Base-by-base conservation (phyloP, 1,140 invertebrate genomes). In the Leptopilina boulardi region DNA sequence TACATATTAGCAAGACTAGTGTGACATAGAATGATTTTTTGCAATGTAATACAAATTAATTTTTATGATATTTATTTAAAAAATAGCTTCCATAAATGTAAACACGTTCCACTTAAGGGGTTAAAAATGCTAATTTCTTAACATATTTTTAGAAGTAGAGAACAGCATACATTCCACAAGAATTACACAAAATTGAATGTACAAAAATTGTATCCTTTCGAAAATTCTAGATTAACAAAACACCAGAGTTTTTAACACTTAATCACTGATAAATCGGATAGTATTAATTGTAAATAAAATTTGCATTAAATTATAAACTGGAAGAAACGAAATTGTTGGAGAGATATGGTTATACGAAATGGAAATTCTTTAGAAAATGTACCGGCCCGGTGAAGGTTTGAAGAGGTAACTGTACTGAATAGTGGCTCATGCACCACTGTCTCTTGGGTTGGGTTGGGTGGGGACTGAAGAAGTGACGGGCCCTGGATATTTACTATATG, bases 401-500 rank as follows among this genome's bases (percentile, higher is more conserved):
- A 80, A 83, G 81, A 79, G 83, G 85, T 90, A 90, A 90, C 89
- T 89, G 89, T 90, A 89, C 88, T 86, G 86, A 89, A 82, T 85
- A 82, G 74, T 87, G 82, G 85, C 85, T 86, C 82, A 82, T 82
- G 82, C 83, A 82, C 79, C 78, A 82, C 80, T 84, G 66, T 42
- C 11, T 51, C 47, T 51, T 51, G 47, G 47, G 47, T 51, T n/a
- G 23, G 54, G n/a, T 26, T 75, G 80, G 78, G 77, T 77, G 74
- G 77, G 81, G 77, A 79, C 77, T 51, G n/a, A 51, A 51, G 47
- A 51, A 51, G 47, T 51, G 47, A 51, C 47, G 47, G 47, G 47
- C 47, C 47, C 47, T 51, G 47, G 47, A 51, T 51, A 51, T 18
- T 51, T 51, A 51, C 47, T 51, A 51, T 51, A 51, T 51, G 41